Base-by-base conservation (phyloP, 2,797 vertebrate genomes). In the Melanotaenia maccullochi region DNA sequence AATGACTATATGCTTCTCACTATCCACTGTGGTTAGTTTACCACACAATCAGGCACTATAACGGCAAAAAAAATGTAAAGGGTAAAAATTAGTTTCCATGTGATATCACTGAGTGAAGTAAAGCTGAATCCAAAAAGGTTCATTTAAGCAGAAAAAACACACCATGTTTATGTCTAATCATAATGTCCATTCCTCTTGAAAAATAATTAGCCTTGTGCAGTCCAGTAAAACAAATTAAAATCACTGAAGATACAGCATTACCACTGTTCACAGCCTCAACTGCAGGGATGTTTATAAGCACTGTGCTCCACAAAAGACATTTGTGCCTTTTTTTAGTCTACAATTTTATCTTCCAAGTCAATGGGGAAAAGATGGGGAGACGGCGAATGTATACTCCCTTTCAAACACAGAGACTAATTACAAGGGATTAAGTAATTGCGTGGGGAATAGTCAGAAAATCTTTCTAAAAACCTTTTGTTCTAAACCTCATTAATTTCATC, bases 331-430 rank as follows among this genome's bases (percentile, higher is more conserved):
- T 89, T 73, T 85, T 47, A 47, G 63, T 81, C 69, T 56, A 56
- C 70, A 71, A 22, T 82, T 83, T 83, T 73, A 81, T 88, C 73
- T 80, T 56, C 35, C 57, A 70, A 60, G 67, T 86, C 74, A 63
- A 63, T 28, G 64, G 80, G 70, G 74, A 60, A 70, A 75, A 70
- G 49, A 71, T 36, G 20, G 74, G 65, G 72, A 77, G 73, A 67
- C 22, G 9, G 62, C 73, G 73, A 76, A 80, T 44, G 72, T 79
- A 79, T 85, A 83, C 84, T 82, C 68, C 76, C 68, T 76, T 86
- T 89, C 80, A 85, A 91, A 89, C 80, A 81, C 60, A 75, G 64
- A 82, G 72, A 76, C 87, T 89, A 87, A 92, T 92, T 91, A 92
- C 86, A 88, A 83, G 79, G 84, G 85, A 90, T 90, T 90, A 89